Evolutionary conservation across 2,113 vertebrate species (phyloP), one percentile per base, ranked within the genome.

Genomic region (Marcusenius ussheri): DNA sequence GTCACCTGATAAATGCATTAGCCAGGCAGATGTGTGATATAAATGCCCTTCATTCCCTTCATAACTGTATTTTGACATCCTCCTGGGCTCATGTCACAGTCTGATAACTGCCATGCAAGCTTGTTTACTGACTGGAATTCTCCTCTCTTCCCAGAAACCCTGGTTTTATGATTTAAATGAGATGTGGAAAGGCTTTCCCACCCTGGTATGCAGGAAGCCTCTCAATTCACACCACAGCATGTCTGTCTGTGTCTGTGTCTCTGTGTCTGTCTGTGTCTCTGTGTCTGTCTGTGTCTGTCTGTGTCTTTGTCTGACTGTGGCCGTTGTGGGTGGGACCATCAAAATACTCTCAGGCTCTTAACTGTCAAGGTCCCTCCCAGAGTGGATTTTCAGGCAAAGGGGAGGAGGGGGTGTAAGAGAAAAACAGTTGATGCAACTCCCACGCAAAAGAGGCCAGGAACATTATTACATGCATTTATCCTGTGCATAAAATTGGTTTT

Each of bases 161-260:
- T 99, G 98, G 98, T 96, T 99, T 91, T 96, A 97, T 10, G 94
- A 98, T 87, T 92, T 97, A 89, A 94, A 94, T 92, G 93, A 95
- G 92, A 96, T 98, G 89, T 99, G 98, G 98, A 96, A 96, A 8
- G 96, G 94, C 11, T 99, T 98, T 90, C 98, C 98, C 8, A 95
- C 96, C 89, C 97, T 99, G 97, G 98, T 99, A 96, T 31, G n/a
- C 9, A 46, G 83, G 45, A 35, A 77, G 13, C 31, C 58, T 4
- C 27, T 77, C 27, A 13, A 17, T 77, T 77, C 70, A 74, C 35
- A 39, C 70, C 35, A 77, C 27, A 77, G 74, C 35, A 6, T 80
- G 74, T 39, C 11, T 74, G 31, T 74, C 27, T 74, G 3, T 31
- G 24, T 66, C 2, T 66, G 1, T n/a, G 56, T 62, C 21, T 58